Evolutionary conservation across 2,888 invertebrate genomes (phyloP).

Genomic region (Eudasyphora cyanicolor): DNA sequence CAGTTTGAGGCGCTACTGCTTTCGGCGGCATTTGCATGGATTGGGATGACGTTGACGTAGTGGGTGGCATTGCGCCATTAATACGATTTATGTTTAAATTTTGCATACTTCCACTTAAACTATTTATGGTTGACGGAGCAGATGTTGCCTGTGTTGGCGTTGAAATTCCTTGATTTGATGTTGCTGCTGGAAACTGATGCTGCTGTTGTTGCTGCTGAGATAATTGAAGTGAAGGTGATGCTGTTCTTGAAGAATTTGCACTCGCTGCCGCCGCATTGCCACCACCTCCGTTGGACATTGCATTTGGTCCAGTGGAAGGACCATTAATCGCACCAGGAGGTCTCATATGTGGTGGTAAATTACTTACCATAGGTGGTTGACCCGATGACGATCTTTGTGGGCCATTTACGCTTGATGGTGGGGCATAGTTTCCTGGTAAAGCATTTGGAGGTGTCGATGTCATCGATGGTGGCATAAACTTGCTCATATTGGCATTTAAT

Average conservation of each 20-base stretch:
- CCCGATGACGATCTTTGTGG: constrained; percentile 50
- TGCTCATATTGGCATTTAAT: constrained; percentile 67
- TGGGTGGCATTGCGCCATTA: constrained; percentile 59
- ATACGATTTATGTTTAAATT: constrained; percentile 69
- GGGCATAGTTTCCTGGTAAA: constrained; percentile 38
- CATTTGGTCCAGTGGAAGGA: constrained; percentile 47
- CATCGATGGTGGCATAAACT: constrained; percentile 70
- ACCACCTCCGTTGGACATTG: constrained; percentile 73
- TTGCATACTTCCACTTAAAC: constrained; percentile 70
- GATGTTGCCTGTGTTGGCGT: constrained; percentile 17
- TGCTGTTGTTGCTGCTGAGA: constrained; percentile 49
- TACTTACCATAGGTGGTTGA: constrained; percentile 64
- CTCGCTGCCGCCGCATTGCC: constrained; percentile 64
- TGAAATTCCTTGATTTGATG: constrained; percentile 13
- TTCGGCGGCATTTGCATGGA: constrained; percentile 29
- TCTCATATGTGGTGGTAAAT: constrained; percentile 72
- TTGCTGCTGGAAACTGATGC: background rate
- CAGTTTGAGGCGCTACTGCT: constrained; percentile 23
- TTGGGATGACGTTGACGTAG: constrained; percentile 23
- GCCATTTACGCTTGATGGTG: constrained; percentile 54
- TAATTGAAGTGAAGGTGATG: constrained; percentile 57
- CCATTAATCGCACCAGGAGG: constrained; percentile 69
- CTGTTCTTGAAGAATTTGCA: constrained; percentile 78
- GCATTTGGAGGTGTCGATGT: constrained; percentile 32
- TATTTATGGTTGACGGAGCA: constrained; percentile 28